Evolutionary conservation across 2,113 vertebrate species (phyloP).

Genomic region (Entosphenus tridentatus): DNA sequence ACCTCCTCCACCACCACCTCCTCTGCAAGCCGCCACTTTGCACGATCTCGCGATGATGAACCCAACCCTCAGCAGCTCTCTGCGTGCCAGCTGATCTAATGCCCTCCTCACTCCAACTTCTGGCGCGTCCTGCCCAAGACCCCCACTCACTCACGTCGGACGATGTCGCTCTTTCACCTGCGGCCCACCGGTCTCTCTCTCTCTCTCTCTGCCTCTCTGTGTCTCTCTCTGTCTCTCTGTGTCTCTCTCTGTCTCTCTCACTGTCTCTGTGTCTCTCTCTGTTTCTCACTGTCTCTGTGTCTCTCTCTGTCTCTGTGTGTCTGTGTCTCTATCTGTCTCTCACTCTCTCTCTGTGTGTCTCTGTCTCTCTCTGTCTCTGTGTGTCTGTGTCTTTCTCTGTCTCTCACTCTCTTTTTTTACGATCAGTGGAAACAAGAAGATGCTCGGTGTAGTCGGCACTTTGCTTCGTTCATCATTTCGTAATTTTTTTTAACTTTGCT

Average conservation of each 20-base stretch:
- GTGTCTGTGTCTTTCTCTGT: neutral
- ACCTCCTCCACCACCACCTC: slow-evolving; percentile 60
- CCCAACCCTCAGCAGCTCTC: slow-evolving; percentile 25
- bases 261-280: neutral
- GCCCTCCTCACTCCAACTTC: too few species aligned
- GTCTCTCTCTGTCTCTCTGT: too few species aligned
- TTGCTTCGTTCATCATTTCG: too few species aligned
- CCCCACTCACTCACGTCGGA: slow-evolving; percentile 32
- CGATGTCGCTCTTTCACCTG: too few species aligned
- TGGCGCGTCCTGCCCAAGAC: slow-evolving; percentile 34
- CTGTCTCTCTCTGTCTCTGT: neutral
- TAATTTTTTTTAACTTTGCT: too few species aligned
- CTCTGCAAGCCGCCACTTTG: slow-evolving; percentile 50
- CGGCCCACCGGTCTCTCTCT: too few species aligned
- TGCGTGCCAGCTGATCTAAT: slow-evolving; percentile 16
- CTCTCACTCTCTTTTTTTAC: slow-evolving; percentile 12
- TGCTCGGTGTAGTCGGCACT: too few species aligned
- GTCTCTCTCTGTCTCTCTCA: neutral
- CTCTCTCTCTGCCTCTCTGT: too few species aligned
- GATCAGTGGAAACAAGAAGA: neutral
- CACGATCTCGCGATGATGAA: slow-evolving; percentile 18
- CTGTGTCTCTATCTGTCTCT: neutral
- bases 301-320: slow-evolving; percentile 1
- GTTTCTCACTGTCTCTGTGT: neutral
- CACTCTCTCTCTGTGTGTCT: neutral